phyloP scores from a whole-genome alignment of 2,113 vertebrate genomes.

The Corythoichthys haematopterus region DNA sequence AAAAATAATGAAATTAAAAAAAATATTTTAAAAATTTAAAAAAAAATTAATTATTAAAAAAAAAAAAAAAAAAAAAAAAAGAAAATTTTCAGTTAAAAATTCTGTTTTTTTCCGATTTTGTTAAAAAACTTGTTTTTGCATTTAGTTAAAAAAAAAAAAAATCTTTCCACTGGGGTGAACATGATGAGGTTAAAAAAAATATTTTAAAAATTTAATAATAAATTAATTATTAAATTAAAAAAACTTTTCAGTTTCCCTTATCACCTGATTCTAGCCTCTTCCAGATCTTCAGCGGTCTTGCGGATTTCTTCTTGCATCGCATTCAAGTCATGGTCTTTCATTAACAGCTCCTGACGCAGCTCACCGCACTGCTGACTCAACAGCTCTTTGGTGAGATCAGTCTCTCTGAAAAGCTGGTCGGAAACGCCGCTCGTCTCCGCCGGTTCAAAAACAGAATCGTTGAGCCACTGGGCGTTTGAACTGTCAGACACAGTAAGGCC shows the following conservation, averaged over 20 bases:
- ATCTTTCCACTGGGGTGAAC: too few species aligned
- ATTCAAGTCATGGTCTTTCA: slow-evolving; percentile 64
- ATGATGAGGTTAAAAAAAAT: too few species aligned
- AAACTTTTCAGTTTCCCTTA: slow-evolving; percentile 6
- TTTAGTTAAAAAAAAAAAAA: too few species aligned
- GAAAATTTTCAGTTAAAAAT: too few species aligned
- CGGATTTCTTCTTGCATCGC: slow-evolving; percentile 60
- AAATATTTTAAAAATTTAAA: too few species aligned
- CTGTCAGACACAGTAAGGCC: neutral
- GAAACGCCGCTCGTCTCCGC: slow-evolving; percentile 37
- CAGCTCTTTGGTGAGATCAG: slow-evolving; percentile 50
- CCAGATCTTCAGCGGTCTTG: slow-evolving; percentile 55
- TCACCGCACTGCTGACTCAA: slow-evolving; percentile 65
- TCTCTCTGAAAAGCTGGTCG: slow-evolving; percentile 28
- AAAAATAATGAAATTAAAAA: too few species aligned
- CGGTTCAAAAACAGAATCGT: slow-evolving; percentile 15
- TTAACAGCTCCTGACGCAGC: slow-evolving; percentile 65
- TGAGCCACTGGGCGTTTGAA: slow-evolving; percentile 29
- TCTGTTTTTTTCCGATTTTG: too few species aligned
- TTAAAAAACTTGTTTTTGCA: too few species aligned
- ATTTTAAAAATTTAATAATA: neutral
- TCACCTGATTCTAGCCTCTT: slow-evolving; percentile 69
- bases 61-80: too few species aligned
- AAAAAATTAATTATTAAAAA: too few species aligned
- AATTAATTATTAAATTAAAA: neutral